phyloP scores from a whole-genome alignment of 1,140 invertebrate genomes.

The Meloidogyne hapla region DNA sequence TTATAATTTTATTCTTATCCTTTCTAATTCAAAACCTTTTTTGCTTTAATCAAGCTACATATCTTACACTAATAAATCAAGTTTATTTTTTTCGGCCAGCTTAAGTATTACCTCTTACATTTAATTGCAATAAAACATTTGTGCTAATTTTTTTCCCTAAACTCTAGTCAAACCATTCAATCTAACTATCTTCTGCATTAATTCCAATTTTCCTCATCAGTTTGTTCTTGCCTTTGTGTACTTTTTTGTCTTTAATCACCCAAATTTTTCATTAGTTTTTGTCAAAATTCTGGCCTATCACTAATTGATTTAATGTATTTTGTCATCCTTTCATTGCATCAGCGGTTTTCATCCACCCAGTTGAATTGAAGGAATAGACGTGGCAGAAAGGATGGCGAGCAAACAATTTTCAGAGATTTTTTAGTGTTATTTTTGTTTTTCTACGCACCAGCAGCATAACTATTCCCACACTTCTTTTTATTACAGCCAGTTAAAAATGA shows the following conservation, averaged over 20 bases:
- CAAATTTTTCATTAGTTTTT: background rate
- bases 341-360: background rate
- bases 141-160: background rate
- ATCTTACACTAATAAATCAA: background rate
- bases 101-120: background rate
- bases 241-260: background rate
- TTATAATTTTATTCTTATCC: too few species aligned
- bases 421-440: background rate
- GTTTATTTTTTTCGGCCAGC: background rate
- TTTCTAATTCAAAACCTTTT: background rate
- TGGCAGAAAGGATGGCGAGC: background rate
- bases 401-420: background rate
- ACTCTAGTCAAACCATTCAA: background rate
- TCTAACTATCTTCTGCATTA: background rate
- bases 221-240: background rate
- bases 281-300: background rate
- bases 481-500: background rate
- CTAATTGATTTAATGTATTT: background rate
- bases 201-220: background rate
- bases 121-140: slow-evolving; percentile 1
- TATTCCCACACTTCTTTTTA: background rate
- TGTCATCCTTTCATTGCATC: slow-evolving; percentile 1
- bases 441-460: background rate
- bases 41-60: background rate
- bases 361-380: background rate